These are phyloP conservation scores for Julus scanicus DNA, from an alignment of 2,888 invertebrate genomes.

Conservation along the genomic window DNA sequence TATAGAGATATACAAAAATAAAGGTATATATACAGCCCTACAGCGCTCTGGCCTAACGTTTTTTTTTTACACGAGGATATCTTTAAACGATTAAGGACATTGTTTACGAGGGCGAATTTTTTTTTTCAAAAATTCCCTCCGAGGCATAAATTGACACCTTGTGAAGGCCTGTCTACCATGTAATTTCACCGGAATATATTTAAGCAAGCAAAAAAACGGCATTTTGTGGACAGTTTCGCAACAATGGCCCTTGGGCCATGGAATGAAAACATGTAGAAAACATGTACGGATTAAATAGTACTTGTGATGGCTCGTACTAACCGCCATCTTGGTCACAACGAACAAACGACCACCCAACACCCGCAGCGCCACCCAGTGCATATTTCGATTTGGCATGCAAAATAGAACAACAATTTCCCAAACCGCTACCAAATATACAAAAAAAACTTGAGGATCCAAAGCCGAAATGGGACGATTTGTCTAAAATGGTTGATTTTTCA, in stretches of 20 bases:
- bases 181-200: neutral
- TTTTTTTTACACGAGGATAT: conserved; percentile 36
- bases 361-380: neutral
- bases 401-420: conserved; percentile 14
- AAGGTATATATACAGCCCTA: conserved; percentile 27
- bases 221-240: conserved; percentile 43
- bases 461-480: neutral
- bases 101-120: conserved; percentile 29
- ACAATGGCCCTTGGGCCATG: neutral
- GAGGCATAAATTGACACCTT: conserved; percentile 37
- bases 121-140: conserved; percentile 43
- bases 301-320: too few species aligned
- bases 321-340: neutral
- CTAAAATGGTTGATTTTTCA: neutral
- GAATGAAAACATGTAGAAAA: neutral
- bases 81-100: conserved; percentile 43
- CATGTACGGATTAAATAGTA: too few species aligned
- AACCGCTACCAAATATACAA: neutral
- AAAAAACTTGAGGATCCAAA: conserved; percentile 31
- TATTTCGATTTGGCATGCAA: neutral
- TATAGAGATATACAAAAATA: conserved; percentile 34
- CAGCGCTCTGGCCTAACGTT: conserved; percentile 40
- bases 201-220: conserved; percentile 1
- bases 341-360: neutral
- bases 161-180: neutral